Evolutionary conservation across 2,888 invertebrate species (phyloP).

Genomic region (Pandemis cinnamomeana): DNA sequence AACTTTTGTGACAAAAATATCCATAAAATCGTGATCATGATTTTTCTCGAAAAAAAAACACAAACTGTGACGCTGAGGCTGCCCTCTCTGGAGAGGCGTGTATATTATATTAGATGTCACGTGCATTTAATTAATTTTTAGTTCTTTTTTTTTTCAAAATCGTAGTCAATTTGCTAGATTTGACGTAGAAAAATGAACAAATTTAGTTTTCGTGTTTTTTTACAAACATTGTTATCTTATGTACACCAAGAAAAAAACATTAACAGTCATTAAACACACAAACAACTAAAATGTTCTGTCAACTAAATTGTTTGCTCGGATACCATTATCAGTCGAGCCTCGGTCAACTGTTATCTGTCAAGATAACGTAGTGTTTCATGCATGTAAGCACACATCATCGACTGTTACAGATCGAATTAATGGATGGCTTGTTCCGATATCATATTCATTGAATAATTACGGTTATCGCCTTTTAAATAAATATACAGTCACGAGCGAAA

Average conservation of each 20-base stretch:
- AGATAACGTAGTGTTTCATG: conserved; percentile 50
- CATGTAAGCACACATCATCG: conserved; percentile 27
- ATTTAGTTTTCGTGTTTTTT: not conserved
- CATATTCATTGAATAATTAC: conserved; percentile 5
- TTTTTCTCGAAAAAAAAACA: too few species aligned
- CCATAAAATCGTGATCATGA: too few species aligned
- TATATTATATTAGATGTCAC: too few species aligned
- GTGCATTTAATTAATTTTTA: too few species aligned
- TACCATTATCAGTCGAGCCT: conserved; percentile 54
- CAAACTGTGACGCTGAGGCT: too few species aligned
- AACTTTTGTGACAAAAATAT: too few species aligned
- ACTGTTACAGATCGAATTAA: conserved; percentile 8
- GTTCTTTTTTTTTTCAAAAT: too few species aligned
- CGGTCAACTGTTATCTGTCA: conserved; percentile 60
- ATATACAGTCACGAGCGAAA: not conserved
- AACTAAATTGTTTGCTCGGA: conserved; percentile 46
- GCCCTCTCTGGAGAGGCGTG: too few species aligned
- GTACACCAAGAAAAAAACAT: not conserved
- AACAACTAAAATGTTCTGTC: conserved; percentile 9
- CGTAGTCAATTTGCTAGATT: too few species aligned
- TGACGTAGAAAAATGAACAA: not conserved
- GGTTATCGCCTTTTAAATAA: not conserved
- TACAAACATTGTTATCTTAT: not conserved
- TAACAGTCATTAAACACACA: conserved; percentile 6
- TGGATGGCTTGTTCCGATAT: conserved; percentile 17